These are phyloP conservation scores for Tautogolabrus adspersus DNA, from an alignment of 2,113 vertebrate genomes.

Conservation along the genomic window DNA sequence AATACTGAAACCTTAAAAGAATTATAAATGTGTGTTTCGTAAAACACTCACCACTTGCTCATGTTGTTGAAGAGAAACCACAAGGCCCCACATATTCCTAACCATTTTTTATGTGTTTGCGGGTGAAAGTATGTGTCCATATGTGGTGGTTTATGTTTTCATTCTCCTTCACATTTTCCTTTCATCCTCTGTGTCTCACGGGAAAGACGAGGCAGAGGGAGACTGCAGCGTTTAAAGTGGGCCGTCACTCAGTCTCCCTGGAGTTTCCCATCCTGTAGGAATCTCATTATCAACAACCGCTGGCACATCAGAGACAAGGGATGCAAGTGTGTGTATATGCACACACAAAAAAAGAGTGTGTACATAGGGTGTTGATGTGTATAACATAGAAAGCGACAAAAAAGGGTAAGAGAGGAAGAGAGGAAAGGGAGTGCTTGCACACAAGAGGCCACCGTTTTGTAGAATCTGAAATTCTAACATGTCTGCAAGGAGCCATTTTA, in stretches of 20 bases:
- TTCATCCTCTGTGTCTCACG: slow-evolving; percentile 59
- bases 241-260: slow-evolving; percentile 75
- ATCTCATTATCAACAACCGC: slow-evolving; percentile 81
- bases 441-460: slow-evolving; percentile 72
- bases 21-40: neutral
- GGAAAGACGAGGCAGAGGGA: slow-evolving; percentile 55
- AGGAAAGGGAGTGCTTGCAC: slow-evolving; percentile 20
- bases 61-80: slow-evolving; percentile 32
- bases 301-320: slow-evolving; percentile 71
- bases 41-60: slow-evolving; percentile 3
- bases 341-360: slow-evolving; percentile 29
- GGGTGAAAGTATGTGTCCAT: neutral
- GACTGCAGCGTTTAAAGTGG: slow-evolving; percentile 76
- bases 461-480: slow-evolving; percentile 57
- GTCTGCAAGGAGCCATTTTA: slow-evolving; percentile 59
- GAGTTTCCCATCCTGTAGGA: slow-evolving; percentile 78
- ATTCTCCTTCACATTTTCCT: slow-evolving; percentile 43
- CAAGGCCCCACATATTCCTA: slow-evolving; percentile 4
- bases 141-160: slow-evolving; percentile 49
- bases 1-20: slow-evolving; percentile 3
- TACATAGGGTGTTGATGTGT: slow-evolving; percentile 40
- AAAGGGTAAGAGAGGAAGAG: slow-evolving; percentile 34
- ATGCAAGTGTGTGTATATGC: slow-evolving; percentile 54
- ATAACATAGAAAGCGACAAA: slow-evolving; percentile 46
- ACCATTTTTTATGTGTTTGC: neutral